Base-by-base conservation (phyloP, 2,888 invertebrate genomes). In the Nasonovia ribisnigri region DNA sequence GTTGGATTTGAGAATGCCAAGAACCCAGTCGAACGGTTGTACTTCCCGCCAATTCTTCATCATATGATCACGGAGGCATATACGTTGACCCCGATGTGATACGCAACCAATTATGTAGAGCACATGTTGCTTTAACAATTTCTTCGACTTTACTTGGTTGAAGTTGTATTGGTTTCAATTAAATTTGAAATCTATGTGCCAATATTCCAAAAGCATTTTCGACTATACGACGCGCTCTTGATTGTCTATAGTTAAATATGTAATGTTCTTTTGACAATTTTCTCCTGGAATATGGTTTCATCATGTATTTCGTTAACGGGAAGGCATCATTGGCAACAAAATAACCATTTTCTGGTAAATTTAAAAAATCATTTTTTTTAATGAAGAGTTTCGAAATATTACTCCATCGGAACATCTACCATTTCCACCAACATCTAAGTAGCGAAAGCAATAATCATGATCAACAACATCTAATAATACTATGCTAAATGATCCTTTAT, bases 401-500 rank as follows among this genome's bases (percentile, higher is more conserved):
- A n/a, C 46, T 20, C 42, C 67, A 67, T 90, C 67, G 6, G 46
- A 90, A 67, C 60, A 43, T 60, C 60, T 89, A 0, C 46, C 89
- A 60, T 60, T 89, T 60, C 60, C 60, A 29, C 89, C 90, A 90
- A 90, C 29, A 90, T 90, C 60, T 46, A 67, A 29, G n/a, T 46
- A 67, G 29, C 60, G 60, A 90, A 90, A 90, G 20, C 90, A 90
- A 67, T 67, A 67, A 90, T 89, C 90, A 54, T 57, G 87, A 88
- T 94, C 92, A 51, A 94, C 84, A 36, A 90, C 43, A 57, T 90
- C 92, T n/a, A 90, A 77, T 90, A 92, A 92, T n/a, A 94, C 88
- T 20, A 90, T 90, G 84, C 91, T 92, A 86, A 48, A 92, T 57
- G 87, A 26, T 48, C 84, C 46, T 86, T 92, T 90, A 57, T 94